Evolutionary conservation across 2,113 vertebrate genomes (phyloP), one percentile per base, ranked within the genome.

Genomic region (Ptilonorhynchus violaceus): DNA sequence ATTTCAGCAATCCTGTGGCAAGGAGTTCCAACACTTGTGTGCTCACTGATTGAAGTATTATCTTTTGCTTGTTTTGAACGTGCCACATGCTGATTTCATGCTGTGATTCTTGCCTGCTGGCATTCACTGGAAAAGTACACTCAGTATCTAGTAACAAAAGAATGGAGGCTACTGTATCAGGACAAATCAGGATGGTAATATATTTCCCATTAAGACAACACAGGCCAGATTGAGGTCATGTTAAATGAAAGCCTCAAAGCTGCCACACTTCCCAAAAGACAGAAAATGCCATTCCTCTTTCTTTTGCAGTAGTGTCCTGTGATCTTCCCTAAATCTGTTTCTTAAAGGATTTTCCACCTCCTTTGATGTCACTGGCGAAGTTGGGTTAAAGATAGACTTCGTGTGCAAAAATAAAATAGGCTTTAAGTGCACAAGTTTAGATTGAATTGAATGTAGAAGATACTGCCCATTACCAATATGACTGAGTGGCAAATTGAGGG

Each of bases 81-180:
- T 79, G 82, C 70, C 66, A 66, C 82, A 86, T 73, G 59, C 63
- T 92, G 74, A 72, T 92, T 70, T 88, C 92, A 60, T 60, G 94
- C 90, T 90, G 72, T 73, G 82, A 92, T 60, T 95, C 85, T 93
- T 83, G 88, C 70, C 78, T 76, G 82, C n/a, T 94, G 88, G 70
- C 82, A 64, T 90, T 93, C 82, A 73, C 52, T 79, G 50, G 70
- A 74, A 76, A 93, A 93, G 63, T 76, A 68, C 8, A 15, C 11
- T 69, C 66, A 17, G 25, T 49, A 68, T 85, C 46, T 85, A 85
- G 37, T 63, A 74, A 77, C 42, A 84, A 83, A 94, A 92, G 83
- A 88, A 84, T 42, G 8, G 55, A 90, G 63, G 46, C 20, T 88
- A 66, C 88, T 70, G 72, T 92, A 93, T 80, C 42, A 86, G 86